phyloP scores from a whole-genome alignment of 37 sponge, comb jelly and placozoan species.

The Ianthella basta region DNA sequence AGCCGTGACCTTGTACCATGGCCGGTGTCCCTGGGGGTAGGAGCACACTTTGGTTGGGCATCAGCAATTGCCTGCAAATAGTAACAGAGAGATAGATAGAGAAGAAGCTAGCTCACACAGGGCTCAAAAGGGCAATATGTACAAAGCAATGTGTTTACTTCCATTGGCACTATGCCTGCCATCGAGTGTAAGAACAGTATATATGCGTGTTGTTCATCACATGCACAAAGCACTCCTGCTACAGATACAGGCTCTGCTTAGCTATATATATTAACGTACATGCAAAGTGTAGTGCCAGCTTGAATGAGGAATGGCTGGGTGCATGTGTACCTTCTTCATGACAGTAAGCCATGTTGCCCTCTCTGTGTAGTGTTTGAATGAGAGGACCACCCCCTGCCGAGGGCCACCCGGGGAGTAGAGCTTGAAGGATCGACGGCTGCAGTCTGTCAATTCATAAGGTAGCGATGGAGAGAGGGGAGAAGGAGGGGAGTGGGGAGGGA shows the following conservation, averaged over 20 bases:
- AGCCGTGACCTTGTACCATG: not conserved
- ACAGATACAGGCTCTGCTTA: too few relatives aligned
- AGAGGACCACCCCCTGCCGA: conserved; percentile 48
- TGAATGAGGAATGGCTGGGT: not conserved
- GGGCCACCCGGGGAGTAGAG: conserved; percentile 71
- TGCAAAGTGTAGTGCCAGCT: not conserved
- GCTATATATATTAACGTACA: too few relatives aligned
- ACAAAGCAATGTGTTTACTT: too few relatives aligned
- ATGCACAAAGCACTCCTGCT: not conserved
- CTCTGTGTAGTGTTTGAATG: conserved; percentile 36
- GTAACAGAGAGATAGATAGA: not conserved
- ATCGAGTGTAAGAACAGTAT: too few relatives aligned
- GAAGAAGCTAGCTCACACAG: not conserved
- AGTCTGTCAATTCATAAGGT: conserved; percentile 33
- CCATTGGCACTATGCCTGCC: too few relatives aligned
- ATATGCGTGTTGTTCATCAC: not conserved
- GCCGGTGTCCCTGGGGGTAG: too few relatives aligned
- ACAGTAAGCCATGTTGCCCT: conserved; percentile 47
- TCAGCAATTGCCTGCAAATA: not conserved
- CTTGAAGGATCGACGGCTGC: conserved; percentile 35
- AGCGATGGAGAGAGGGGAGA: not conserved
- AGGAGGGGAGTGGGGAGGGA: not conserved
- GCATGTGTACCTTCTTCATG: conserved; percentile 37
- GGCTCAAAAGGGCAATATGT: too few relatives aligned
- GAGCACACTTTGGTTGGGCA: conserved; percentile 23